These are phyloP conservation scores for Hyperoplus lanceolatus DNA, from an alignment of 2,797 vertebrate genomes.

Conservation along the genomic window DNA sequence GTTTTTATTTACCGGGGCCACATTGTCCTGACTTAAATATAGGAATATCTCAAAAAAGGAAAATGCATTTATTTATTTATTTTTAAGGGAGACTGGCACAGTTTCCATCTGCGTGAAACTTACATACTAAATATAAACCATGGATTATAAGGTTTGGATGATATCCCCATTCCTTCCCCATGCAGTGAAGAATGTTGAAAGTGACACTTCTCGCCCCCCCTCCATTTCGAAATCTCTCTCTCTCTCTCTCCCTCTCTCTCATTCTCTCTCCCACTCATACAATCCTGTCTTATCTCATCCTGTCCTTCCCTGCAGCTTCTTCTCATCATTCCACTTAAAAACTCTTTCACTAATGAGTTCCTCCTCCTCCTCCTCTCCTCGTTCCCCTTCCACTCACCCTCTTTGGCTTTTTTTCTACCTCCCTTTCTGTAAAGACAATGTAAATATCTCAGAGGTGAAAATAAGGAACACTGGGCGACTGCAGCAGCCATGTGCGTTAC, in stretches of 20 bases:
- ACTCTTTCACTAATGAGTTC: constrained; percentile 77
- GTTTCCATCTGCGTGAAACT: constrained; percentile 41
- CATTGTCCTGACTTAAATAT: background rate
- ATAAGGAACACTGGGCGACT: background rate
- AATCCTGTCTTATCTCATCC: constrained; percentile 78
- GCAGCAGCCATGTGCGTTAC: background rate
- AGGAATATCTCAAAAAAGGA: constrained; percentile 4
- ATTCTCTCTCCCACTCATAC: constrained; percentile 36
- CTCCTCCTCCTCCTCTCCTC: constrained; percentile 43
- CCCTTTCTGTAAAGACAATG: constrained; percentile 13
- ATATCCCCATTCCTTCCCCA: constrained; percentile 36
- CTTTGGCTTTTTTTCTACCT: constrained; percentile 43
- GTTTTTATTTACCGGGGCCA: background rate
- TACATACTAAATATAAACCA: constrained; percentile 62
- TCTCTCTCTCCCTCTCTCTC: constrained; percentile 38
- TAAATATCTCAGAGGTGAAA: constrained; percentile 16
- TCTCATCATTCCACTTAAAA: constrained; percentile 82
- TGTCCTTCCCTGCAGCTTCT: constrained; percentile 76
- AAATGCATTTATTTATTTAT: background rate
- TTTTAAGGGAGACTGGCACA: background rate
- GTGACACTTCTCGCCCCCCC: constrained; percentile 60
- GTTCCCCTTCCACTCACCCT: constrained; percentile 1
- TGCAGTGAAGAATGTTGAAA: constrained; percentile 64
- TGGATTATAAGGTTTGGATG: constrained; percentile 63
- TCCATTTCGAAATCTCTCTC: constrained; percentile 51